phyloP scores from a whole-genome alignment of 2,888 invertebrate species.

The Ischnura elegans region DNA sequence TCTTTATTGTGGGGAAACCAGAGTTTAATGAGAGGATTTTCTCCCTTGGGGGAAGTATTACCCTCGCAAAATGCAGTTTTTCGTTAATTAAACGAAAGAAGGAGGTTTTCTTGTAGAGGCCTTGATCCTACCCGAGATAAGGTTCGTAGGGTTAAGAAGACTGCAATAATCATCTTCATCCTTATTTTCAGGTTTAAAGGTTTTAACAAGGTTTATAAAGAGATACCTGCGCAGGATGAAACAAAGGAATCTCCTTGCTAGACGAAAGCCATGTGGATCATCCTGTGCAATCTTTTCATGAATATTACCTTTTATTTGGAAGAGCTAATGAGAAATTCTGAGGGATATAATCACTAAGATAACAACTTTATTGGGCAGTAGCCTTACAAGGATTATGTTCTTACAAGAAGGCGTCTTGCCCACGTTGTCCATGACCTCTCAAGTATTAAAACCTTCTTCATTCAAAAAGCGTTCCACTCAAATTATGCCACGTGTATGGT shows the following conservation, averaged over 20 bases:
- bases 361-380: too few species aligned
- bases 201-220: neutral
- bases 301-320: neutral
- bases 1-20: neutral
- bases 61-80: neutral
- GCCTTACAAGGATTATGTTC: too few species aligned
- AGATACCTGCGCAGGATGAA: neutral
- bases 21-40: conserved; percentile 8
- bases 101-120: neutral
- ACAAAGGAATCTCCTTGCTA: neutral
- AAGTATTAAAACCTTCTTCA: too few species aligned
- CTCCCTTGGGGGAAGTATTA: neutral
- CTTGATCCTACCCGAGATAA: neutral
- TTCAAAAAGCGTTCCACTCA: too few species aligned
- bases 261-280: neutral
- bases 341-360: too few species aligned
- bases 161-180: neutral
- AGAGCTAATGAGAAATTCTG: neutral
- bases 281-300: neutral
- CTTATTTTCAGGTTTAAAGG: neutral
- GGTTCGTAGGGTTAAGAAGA: neutral
- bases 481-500: too few species aligned
- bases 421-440: too few species aligned
- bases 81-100: neutral
- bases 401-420: too few species aligned